Evolutionary conservation across 2,797 vertebrate genomes (phyloP).

Genomic region (Scarus forsteni): DNA sequence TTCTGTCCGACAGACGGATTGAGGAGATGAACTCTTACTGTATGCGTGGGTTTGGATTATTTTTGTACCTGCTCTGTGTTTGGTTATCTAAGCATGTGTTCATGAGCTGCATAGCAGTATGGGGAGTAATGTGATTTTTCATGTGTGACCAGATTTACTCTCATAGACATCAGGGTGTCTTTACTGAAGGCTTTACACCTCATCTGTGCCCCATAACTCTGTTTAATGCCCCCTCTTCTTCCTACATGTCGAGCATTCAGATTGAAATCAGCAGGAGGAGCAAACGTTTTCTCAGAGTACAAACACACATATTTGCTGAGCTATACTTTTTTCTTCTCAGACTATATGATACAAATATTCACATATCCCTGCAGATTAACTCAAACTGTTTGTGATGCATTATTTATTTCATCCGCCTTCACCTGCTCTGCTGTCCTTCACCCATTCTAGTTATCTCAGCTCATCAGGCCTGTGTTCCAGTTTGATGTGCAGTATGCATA

Average conservation of each 20-base stretch:
- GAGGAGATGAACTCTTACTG: not conserved
- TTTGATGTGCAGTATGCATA: not conserved
- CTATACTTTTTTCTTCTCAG: not conserved
- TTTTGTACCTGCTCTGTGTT: not conserved
- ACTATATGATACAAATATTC: not conserved
- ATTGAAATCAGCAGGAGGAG: not conserved
- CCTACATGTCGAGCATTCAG: not conserved
- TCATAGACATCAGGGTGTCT: slow-evolving; percentile 40
- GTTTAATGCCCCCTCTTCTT: slow-evolving; percentile 12
- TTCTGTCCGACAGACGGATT: slow-evolving; percentile 5
- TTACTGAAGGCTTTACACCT: slow-evolving; percentile 29
- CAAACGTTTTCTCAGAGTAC: not conserved
- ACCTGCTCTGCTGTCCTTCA: not conserved
- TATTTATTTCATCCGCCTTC: not conserved
- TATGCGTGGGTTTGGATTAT: not conserved
- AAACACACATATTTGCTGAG: not conserved
- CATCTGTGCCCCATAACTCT: slow-evolving; percentile 19
- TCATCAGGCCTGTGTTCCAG: not conserved
- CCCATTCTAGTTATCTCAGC: slow-evolving; percentile 9
- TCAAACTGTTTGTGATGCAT: not conserved
- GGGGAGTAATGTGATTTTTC: slow-evolving; percentile 7
- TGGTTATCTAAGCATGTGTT: slow-evolving; percentile 2
- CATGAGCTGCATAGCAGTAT: not conserved
- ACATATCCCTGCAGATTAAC: not conserved
- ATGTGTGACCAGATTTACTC: slow-evolving; percentile 18